Percentiles rank a stretch among this genome's conserved stretches.
These are phyloP conservation scores for Drosophila kambysellisi DNA, from an alignment of 2,888 invertebrate genomes.

Conservation along the genomic window DNA sequence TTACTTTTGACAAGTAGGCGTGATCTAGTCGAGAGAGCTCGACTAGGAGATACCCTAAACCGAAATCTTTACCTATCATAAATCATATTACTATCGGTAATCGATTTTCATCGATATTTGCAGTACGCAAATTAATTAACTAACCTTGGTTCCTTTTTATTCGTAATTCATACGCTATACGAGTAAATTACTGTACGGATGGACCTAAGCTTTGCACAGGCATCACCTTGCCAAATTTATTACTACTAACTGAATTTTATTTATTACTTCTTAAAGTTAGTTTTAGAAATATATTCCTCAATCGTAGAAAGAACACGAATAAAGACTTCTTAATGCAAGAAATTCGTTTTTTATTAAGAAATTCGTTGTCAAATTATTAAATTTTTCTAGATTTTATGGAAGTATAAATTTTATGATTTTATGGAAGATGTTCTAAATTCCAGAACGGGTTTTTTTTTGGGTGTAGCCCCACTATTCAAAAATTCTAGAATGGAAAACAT, in stretches of 20 bases:
- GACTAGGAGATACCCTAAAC: neutral
- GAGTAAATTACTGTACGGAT: neutral
- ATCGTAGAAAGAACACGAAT: no score
- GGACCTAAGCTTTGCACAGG: neutral
- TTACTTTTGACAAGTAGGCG: neutral
- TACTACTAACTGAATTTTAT: neutral
- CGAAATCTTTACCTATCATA: neutral
- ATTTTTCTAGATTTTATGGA: neutral
- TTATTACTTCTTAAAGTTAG: neutral
- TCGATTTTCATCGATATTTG: neutral
- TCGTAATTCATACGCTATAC: neutral
- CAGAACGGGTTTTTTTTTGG: neutral
- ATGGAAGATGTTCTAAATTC: neutral
- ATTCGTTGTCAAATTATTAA: neutral
- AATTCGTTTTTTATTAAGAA: no score
- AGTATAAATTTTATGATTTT: no score
- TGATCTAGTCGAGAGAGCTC: neutral
- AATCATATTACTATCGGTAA: no score
- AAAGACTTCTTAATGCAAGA: no score
- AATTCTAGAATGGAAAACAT: no score
- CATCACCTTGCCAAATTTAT: neutral
- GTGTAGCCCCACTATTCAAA: neutral
- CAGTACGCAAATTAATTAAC: neutral
- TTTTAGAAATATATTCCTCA: no score
- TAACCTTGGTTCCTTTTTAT: neutral